phyloP scores from a whole-genome alignment of 2,888 invertebrate species.

The Drosophila histrio region DNA sequence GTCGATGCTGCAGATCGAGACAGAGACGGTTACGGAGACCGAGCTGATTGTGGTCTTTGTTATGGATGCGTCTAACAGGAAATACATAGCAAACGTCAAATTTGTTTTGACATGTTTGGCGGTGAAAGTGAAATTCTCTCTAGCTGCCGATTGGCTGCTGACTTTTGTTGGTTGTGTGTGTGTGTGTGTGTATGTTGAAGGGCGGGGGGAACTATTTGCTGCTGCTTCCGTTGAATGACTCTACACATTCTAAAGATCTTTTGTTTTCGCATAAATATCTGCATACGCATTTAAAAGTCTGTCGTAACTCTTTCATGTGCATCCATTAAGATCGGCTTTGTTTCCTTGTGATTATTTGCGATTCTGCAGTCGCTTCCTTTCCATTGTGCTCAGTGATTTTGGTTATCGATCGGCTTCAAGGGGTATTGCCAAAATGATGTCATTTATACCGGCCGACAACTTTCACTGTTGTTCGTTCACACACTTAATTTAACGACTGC shows the following conservation, averaged over 20 bases:
- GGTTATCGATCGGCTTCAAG: slow-evolving; percentile 44
- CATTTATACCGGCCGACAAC: slow-evolving; percentile 69
- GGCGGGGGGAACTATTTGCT: slow-evolving; percentile 19
- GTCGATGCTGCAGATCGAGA: too few relatives aligned
- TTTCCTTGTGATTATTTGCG: neutral
- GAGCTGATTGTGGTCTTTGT: slow-evolving; percentile 24
- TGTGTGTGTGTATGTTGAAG: neutral
- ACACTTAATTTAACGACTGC: slow-evolving; percentile 27
- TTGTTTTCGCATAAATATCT: slow-evolving; percentile 44
- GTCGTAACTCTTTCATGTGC: slow-evolving; percentile 35
- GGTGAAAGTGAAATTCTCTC: slow-evolving; percentile 81
- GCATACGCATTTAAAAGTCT: slow-evolving; percentile 26
- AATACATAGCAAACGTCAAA: slow-evolving; percentile 67
- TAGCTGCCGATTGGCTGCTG: slow-evolving; percentile 37
- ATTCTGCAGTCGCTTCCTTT: slow-evolving; percentile 27
- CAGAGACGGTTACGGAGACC: neutral
- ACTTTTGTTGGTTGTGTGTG: slow-evolving; percentile 9
- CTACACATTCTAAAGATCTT: slow-evolving; percentile 51
- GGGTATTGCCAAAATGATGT: slow-evolving; percentile 72
- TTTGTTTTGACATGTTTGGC: slow-evolving; percentile 78
- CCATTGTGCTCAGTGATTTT: slow-evolving; percentile 26
- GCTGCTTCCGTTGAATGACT: slow-evolving; percentile 59
- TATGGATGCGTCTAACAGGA: slow-evolving; percentile 65
- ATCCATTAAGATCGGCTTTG: slow-evolving; percentile 26
- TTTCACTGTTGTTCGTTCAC: slow-evolving; percentile 68